Evolutionary conservation across 2,888 invertebrate species (phyloP), one percentile per base, ranked within the genome.

Genomic region (Craniophora ligustri): DNA sequence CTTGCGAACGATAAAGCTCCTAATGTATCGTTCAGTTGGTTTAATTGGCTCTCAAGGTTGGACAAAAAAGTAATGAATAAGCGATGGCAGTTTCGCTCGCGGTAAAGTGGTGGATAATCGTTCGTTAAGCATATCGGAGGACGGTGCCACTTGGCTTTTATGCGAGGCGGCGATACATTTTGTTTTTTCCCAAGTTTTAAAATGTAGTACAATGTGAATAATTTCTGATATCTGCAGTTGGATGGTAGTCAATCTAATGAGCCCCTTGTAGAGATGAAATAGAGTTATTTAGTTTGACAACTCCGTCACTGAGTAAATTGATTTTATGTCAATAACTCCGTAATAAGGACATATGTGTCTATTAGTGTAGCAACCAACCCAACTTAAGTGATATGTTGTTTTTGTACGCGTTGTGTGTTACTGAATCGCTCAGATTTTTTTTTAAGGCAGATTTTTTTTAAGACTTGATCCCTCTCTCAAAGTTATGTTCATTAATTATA

Each of bases 1-100:
- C 62, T 47, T 15, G 46, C 18, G 32, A 30, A 36, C 57, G 58
- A 71, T 72, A 67, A 66, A 66, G 35, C 47, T 39, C 63, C 60
- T 67, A 68, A 69, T 63, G 66, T 55, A 68, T 67, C 63, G 49
- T 34, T 23, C 18, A 39, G 36, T 44, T 23, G 42, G 39, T 50
- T 69, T 72, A 72, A 72, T 72, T 72, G 72, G 72, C 44, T 63
- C 53, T 56, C 18, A 62, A 62, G 54, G 36, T 53, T 44, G 35
- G 35, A 39, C 45, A 69, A 72, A 72, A 70, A 72, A 50, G 18
- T 44, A 60, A 55, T 60, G 63, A 66, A 68, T 68, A 68, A 60
- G 36, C 55, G 57, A 63, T 62, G 51, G 36, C 55, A 47, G 46
- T 47, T 67, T 55, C 51, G 50, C 56, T 54, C 32, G 5, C 40